Base-by-base conservation (phyloP, 1,140 invertebrate species). In the Drosophila albomicans region DNA sequence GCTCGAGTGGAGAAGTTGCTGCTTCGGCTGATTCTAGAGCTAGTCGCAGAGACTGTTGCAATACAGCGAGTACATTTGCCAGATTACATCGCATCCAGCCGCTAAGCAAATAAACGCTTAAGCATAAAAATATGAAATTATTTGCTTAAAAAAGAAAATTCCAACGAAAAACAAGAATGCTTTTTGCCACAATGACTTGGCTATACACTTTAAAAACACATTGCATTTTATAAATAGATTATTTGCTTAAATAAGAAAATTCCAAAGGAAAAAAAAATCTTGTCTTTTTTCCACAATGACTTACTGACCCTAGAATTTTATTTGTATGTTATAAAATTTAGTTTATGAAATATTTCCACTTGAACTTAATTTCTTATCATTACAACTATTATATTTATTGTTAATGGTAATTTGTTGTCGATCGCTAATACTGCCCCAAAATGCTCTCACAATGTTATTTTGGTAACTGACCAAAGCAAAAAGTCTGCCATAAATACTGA, bases 51-150 rank as follows among this genome's bases (percentile, higher is more conserved):
- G 38, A 58, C 64, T 57, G 59, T 30, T 54, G 35, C 25, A 43
- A 30, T 25, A 25, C 57, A 43, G 61, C 52, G 51, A 63, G 54
- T 74, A 81, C 74, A 89, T 85, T 89, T 81, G 59, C 49, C 64
- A 88, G 81, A 88, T 89, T 89, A 85, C 68, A 66, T 58, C 56
- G 71, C 58, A 66, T 66, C 43, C 68, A 69, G 70, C 63, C 66
- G 69, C 78, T 77, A 68, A 78, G 69, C 87, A 90, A 80, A 90
- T 82, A 90, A 90, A 74, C 68, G 82, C 82, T 82, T 68, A 70
- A 78, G 77, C 77, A 76, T 66, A 81, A 90, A 90, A 91, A 91
- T 91, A 91, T 91, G 78, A 91, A 91, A 91, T 91, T 86, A 86
- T 82, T 87, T 78, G 74, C 65, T 56, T 32, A 48, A 67, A 64